Conservation (phyloP, 2,113 vertebrate species). For the Triplophysa dalaica region DNA sequence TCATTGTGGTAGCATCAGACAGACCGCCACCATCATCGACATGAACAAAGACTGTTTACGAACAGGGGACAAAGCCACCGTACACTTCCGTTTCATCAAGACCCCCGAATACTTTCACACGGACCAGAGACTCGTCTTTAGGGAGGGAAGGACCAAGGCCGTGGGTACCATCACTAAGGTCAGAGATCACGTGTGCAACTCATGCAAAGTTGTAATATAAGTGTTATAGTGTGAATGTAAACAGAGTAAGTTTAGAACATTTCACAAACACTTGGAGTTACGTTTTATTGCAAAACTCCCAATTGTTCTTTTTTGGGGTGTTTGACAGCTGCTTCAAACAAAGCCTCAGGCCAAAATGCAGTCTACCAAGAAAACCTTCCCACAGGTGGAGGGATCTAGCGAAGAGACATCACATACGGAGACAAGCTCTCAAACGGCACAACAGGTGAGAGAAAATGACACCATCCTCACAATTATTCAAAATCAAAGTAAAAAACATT, state of each 20-base stretch:
- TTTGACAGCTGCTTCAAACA: constrained; percentile 84
- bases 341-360: constrained; percentile 91
- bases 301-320: background rate
- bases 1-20: constrained; percentile 88
- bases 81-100: constrained; percentile 90
- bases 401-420: constrained; percentile 63
- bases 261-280: background rate
- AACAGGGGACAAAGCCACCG: constrained; percentile 85
- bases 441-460: constrained; percentile 60
- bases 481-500: no score
- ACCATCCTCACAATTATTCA: background rate
- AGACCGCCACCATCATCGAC: constrained; percentile 85
- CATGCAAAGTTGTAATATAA: no score
- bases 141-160: constrained; percentile 87
- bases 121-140: constrained; percentile 86
- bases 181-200: constrained; percentile 54
- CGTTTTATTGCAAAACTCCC: background rate
- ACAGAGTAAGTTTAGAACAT: background rate
- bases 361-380: constrained; percentile 78
- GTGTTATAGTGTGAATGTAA: no score
- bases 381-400: constrained; percentile 64
- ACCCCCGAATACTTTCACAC: constrained; percentile 85
- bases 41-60: constrained; percentile 88
- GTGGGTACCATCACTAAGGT: constrained; percentile 90
- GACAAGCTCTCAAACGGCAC: constrained; percentile 67